Conservation (phyloP, 1,140 invertebrate species). For the Diprion similis region DNA sequence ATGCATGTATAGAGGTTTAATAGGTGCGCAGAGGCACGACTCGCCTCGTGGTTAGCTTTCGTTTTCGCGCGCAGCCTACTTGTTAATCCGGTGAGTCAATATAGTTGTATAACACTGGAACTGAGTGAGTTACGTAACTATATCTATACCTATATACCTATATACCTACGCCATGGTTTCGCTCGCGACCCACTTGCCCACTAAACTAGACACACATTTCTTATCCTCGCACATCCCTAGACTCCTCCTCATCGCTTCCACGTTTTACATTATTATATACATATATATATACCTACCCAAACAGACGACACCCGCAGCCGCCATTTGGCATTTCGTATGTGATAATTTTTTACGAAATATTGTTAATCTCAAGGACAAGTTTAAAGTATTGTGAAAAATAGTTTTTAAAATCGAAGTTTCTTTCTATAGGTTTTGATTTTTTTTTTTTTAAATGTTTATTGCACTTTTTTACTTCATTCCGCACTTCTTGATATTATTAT, state of each 20-base stretch:
- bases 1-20: background rate
- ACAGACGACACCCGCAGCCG: no score
- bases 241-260: background rate
- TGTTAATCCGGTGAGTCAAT: constrained; percentile 63
- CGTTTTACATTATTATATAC: background rate
- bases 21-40: background rate
- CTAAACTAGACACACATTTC: constrained; percentile 67
- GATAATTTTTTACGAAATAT: no score
- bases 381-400: no score
- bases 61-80: constrained; percentile 61
- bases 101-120: constrained; percentile 62
- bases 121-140: constrained; percentile 51
- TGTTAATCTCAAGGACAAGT: no score
- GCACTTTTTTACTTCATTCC: no score
- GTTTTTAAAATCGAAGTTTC: no score
- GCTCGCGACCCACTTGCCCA: constrained; percentile 65
- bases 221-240: constrained; percentile 53
- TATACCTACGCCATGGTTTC: constrained; percentile 48
- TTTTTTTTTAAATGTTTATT: no score
- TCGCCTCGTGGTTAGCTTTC: constrained; percentile 45
- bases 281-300: no score
- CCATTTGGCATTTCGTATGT: no score
- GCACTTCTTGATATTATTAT: no score
- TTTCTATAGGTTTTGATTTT: no score
- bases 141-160: no score